A percentile compares a stretch with the other conserved stretches of the same genome.
These are phyloP conservation scores for Rotaria sp. DNA, from an alignment of 2,888 invertebrate species.

Conservation along the genomic window DNA sequence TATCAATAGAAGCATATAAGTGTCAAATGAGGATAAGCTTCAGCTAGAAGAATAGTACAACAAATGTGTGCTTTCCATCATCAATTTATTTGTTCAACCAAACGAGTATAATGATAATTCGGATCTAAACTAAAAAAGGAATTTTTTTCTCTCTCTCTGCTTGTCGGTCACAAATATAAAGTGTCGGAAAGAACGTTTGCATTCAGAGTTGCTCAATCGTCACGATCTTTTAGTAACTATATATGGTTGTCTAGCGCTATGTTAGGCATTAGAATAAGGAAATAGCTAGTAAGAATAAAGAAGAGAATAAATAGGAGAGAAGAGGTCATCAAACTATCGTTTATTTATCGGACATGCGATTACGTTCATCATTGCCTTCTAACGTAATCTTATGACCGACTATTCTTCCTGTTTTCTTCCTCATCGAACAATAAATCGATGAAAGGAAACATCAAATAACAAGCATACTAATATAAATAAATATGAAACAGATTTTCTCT, in stretches of 20 bases:
- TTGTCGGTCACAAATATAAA: neutral
- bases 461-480: neutral
- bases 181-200: neutral
- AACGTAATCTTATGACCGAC: neutral
- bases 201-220: neutral
- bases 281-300: neutral
- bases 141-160: neutral
- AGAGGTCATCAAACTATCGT: neutral
- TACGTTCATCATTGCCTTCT: neutral
- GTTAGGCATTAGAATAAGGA: neutral
- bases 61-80: neutral
- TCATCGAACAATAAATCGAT: neutral
- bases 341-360: neutral
- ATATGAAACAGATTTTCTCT: neutral
- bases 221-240: neutral
- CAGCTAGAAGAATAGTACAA: neutral
- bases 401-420: neutral
- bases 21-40: neutral
- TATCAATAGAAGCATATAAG: neutral
- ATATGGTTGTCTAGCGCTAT: neutral
- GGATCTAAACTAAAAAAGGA: neutral
- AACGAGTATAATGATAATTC: neutral
- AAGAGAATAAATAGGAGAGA: neutral
- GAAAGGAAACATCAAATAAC: constrained; percentile 9
- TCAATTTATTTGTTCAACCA: neutral